Conservation (phyloP, 2,888 invertebrate genomes). For the Caenorhabditis sp. region DNA sequence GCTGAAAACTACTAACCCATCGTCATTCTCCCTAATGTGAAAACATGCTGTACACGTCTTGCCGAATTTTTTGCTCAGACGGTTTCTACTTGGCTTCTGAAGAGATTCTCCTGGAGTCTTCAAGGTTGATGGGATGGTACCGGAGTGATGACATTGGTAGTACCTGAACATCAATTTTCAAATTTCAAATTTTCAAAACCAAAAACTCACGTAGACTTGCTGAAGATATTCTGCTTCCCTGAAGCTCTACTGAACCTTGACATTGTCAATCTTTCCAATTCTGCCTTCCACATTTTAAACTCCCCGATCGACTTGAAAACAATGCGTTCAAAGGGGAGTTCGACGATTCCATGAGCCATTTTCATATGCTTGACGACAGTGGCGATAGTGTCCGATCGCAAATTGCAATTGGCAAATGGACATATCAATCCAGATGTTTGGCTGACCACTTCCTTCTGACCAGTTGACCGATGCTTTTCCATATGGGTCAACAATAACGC, state of each 20-base stretch:
- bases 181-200: neutral
- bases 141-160: constrained; percentile 69
- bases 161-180: constrained; percentile 41
- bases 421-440: constrained; percentile 13
- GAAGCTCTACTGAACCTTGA: constrained; percentile 55
- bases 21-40: constrained; percentile 64
- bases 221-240: constrained; percentile 51
- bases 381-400: constrained; percentile 53
- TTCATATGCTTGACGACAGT: constrained; percentile 62
- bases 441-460: neutral
- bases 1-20: constrained; percentile 57
- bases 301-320: constrained; percentile 47
- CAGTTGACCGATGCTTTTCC: constrained; percentile 14
- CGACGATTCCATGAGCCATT: constrained; percentile 29
- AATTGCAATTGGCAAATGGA: constrained; percentile 34
- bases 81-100: constrained; percentile 27
- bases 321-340: constrained; percentile 58
- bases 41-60: constrained; percentile 73
- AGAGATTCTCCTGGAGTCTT: neutral
- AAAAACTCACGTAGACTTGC: constrained; percentile 37
- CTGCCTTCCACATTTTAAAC: constrained; percentile 61
- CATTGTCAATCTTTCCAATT: constrained; percentile 62
- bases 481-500: constrained; percentile 7
- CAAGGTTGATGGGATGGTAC: constrained; percentile 20
- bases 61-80: constrained; percentile 69